Evolutionary conservation across 2,113 vertebrate species (phyloP).

Genomic region (Neofelis nebulosa): DNA sequence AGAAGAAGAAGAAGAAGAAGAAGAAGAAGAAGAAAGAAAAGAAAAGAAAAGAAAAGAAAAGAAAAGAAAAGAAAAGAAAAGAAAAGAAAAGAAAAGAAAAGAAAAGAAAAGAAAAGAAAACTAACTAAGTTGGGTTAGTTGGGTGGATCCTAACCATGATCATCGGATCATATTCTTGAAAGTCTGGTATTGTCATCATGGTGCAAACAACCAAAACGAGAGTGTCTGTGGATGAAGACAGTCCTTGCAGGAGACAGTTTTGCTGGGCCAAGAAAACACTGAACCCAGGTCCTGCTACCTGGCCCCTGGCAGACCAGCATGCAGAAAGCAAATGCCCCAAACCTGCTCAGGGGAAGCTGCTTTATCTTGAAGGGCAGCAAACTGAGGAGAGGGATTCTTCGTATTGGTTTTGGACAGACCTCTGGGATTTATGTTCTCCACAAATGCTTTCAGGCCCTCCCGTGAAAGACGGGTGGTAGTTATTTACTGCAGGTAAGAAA

Average conservation of each 20-base stretch:
- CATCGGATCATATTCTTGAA: neutral
- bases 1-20: neutral
- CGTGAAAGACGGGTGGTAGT: neutral
- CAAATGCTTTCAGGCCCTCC: neutral
- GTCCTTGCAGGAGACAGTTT: neutral
- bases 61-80: too few species aligned
- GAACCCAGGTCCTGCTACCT: neutral
- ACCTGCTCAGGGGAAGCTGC: neutral
- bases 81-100: too few species aligned
- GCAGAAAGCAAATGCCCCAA: neutral
- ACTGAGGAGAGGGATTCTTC: neutral
- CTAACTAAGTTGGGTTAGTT: neutral
- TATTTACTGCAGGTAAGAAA: neutral
- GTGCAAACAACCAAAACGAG: neutral
- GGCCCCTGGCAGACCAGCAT: neutral
- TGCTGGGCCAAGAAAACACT: neutral
- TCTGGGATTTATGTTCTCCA: neutral
- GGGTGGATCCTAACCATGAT: neutral
- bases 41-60: too few species aligned
- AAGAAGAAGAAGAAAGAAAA: neutral
- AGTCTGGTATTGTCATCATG: neutral
- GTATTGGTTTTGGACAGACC: neutral
- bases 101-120: neutral
- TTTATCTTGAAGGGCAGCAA: neutral
- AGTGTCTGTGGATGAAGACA: neutral